Conservation (phyloP, 2,113 vertebrate genomes). For the Chrysochloris asiatica region DNA sequence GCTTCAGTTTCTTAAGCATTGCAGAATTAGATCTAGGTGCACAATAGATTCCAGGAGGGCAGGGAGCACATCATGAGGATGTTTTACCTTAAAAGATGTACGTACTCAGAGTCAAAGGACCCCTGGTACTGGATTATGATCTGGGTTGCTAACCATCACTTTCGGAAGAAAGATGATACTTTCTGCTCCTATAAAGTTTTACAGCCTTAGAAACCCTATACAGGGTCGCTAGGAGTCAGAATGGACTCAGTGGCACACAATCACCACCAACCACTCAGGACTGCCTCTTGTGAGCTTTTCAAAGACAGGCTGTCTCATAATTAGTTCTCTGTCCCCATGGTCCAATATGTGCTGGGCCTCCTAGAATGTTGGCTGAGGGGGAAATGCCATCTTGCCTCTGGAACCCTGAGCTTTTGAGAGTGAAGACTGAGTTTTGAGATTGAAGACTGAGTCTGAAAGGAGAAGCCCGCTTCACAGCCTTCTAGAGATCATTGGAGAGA, state of each 20-base stretch:
- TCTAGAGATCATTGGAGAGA: rapidly evolving
- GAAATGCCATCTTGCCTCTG: background rate
- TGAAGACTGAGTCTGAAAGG: background rate
- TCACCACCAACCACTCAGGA: too few species aligned
- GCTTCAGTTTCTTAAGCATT: background rate
- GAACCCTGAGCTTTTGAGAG: too few species aligned
- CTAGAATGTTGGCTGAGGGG: background rate
- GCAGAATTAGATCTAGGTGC: background rate
- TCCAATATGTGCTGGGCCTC: background rate
- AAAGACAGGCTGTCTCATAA: background rate
- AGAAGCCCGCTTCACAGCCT: background rate
- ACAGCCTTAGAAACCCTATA: too few species aligned
- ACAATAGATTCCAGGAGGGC: background rate
- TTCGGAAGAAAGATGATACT: too few species aligned
- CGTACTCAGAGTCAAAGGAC: too few species aligned
- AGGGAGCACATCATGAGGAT: background rate
- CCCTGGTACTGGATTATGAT: too few species aligned
- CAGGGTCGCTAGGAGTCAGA: too few species aligned
- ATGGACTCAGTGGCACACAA: too few species aligned
- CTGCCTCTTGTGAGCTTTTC: background rate
- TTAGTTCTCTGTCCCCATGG: background rate
- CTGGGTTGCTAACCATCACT: too few species aligned
- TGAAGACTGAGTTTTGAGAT: background rate
- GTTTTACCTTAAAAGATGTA: background rate
- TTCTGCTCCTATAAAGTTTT: too few species aligned